These are phyloP conservation scores for Thysanoteuthis rhombus DNA, from an alignment of 2,888 invertebrate species.

Conservation along the genomic window DNA sequence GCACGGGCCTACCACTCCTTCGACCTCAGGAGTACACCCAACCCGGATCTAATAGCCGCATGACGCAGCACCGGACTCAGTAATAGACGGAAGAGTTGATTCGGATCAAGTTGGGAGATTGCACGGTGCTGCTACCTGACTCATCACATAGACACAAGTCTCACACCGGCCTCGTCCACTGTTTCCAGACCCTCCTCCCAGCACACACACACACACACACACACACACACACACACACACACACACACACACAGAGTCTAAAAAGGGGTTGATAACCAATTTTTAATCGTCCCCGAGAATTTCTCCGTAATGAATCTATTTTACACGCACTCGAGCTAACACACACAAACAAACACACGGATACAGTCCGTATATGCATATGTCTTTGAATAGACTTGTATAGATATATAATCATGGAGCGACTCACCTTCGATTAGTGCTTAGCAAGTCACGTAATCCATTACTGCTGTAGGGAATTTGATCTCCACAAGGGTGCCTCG, in stretches of 20 bases:
- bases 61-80: not conserved
- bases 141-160: not conserved
- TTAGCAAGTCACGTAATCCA: too few species aligned
- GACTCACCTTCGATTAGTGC: too few species aligned
- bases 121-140: not conserved
- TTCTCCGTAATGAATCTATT: too few species aligned
- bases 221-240: too few species aligned
- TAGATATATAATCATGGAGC: too few species aligned
- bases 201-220: not conserved
- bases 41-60: not conserved
- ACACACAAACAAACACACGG: not conserved
- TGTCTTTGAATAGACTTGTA: too few species aligned
- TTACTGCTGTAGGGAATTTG: too few species aligned
- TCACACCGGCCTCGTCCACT: not conserved
- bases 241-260: not conserved
- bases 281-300: too few species aligned
- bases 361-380: not conserved
- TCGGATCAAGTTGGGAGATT: not conserved
- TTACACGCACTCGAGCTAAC: not conserved
- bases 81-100: not conserved
- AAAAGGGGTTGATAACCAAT: too few species aligned
- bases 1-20: not conserved
- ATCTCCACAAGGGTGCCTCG: too few species aligned
- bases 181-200: not conserved
- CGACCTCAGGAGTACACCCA: not conserved